phyloP scores from a whole-genome alignment of 2,113 vertebrate genomes.

The Bungarus multicinctus region DNA sequence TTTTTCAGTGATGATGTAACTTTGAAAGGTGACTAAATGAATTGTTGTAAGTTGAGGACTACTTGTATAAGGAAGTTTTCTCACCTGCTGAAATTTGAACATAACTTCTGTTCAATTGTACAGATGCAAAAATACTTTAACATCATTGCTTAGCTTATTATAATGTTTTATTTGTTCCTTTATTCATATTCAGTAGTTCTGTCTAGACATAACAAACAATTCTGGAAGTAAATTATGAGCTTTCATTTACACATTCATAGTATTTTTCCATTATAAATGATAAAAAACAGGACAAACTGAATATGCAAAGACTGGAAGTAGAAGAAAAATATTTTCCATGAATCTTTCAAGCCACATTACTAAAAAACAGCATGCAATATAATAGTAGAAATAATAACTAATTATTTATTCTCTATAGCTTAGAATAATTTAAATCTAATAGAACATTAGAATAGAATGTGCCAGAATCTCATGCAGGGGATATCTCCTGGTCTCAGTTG shows the following conservation, averaged over 20 bases:
- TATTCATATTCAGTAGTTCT: constrained; percentile 60
- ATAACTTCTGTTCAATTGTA: constrained; percentile 35
- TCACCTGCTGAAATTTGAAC: constrained; percentile 27
- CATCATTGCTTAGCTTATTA: constrained; percentile 41
- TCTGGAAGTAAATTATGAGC: constrained; percentile 55
- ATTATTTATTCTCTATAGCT: not conserved
- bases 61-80: not conserved
- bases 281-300: constrained; percentile 43
- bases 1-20: not conserved
- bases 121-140: constrained; percentile 37
- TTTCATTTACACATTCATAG: constrained; percentile 40
- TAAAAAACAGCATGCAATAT: not conserved
- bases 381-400: constrained; percentile 14
- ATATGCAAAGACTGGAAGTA: constrained; percentile 41
- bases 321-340: constrained; percentile 19
- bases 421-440: not conserved
- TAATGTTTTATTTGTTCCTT: constrained; percentile 48
- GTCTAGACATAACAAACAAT: constrained; percentile 63
- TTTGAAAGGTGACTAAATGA: not conserved
- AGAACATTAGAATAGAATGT: not conserved
- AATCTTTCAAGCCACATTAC: constrained; percentile 27
- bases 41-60: not conserved
- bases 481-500: not conserved
- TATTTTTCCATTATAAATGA: constrained; percentile 38
- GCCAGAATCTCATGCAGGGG: not conserved